These are phyloP conservation scores for Drosophila paucipuncta DNA, from an alignment of 2,888 invertebrate species.

Conservation along the genomic window DNA sequence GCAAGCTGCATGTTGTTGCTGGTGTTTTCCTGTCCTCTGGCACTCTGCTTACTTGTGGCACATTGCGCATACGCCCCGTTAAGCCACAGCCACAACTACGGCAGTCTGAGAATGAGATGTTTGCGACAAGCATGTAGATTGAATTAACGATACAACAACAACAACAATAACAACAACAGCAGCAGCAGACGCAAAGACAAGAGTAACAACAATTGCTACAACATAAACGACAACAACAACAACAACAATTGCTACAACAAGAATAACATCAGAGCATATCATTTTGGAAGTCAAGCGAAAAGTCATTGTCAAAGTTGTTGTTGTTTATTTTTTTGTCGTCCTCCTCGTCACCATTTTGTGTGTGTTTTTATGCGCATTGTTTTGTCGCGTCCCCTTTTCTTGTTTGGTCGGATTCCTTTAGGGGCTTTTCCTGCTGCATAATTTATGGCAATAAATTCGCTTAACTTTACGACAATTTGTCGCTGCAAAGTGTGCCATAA, in stretches of 20 bases:
- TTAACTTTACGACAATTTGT: slow-evolving; percentile 82
- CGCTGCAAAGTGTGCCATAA: slow-evolving; percentile 74
- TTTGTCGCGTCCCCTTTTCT: slow-evolving; percentile 19
- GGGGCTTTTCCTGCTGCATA: slow-evolving; percentile 63
- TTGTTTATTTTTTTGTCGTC: slow-evolving; percentile 10
- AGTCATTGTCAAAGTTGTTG: slow-evolving; percentile 72
- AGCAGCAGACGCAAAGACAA: slow-evolving; percentile 11
- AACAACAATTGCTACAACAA: slow-evolving; percentile 22
- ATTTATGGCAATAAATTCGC: slow-evolving; percentile 82
- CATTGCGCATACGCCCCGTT: slow-evolving; percentile 71
- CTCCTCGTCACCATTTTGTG: slow-evolving; percentile 64
- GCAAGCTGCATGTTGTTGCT: slow-evolving; percentile 31
- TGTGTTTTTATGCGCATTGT: slow-evolving; percentile 68
- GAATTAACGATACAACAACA: slow-evolving; percentile 67
- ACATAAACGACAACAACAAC: slow-evolving; percentile 14
- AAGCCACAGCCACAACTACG: slow-evolving; percentile 7
- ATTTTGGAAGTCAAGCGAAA: slow-evolving; percentile 69
- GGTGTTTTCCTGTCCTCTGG: slow-evolving; percentile 3
- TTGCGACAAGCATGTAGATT: slow-evolving; percentile 64
- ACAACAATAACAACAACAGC: slow-evolving; percentile 12
- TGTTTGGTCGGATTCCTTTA: slow-evolving; percentile 11
- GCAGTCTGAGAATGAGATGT: slow-evolving; percentile 34
- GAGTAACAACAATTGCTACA: slow-evolving; percentile 19
- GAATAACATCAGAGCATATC: slow-evolving; percentile 44
- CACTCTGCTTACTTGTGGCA: slow-evolving; percentile 38